A percentile compares a stretch with the other conserved stretches of the same genome.
Conservation (phyloP, 2,113 vertebrate species). For the Dipodomys spectabilis region DNA sequence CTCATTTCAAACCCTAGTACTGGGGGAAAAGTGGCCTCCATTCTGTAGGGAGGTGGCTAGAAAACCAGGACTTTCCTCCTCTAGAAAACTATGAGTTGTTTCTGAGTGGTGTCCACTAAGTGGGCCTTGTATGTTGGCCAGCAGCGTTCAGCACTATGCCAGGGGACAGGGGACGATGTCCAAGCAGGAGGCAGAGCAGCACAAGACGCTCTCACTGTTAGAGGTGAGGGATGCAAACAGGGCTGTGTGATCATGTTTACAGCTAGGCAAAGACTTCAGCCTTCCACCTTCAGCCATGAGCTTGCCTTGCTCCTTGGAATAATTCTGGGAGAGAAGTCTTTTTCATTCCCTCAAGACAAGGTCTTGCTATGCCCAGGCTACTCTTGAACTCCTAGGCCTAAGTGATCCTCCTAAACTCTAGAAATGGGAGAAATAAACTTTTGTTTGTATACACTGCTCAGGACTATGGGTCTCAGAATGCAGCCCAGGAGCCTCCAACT, state of each 20-base stretch:
- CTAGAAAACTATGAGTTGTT: accelerated
- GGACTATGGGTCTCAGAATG: neutral
- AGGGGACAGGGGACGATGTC: neutral
- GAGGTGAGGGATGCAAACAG: neutral
- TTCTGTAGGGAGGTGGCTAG: neutral
- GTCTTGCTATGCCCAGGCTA: too few relatives aligned
- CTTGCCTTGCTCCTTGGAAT: neutral
- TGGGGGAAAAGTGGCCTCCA: neutral
- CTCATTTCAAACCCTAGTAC: too few relatives aligned
- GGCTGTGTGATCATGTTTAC: neutral
- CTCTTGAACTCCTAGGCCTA: too few relatives aligned
- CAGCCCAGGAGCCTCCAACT: too few relatives aligned
- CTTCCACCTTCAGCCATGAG: neutral
- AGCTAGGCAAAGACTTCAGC: neutral
- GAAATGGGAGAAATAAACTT: neutral
- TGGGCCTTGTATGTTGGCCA: too few relatives aligned
- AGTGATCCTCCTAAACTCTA: neutral
- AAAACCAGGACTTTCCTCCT: accelerated
- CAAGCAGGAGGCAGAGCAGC: neutral
- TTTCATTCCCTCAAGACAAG: too few relatives aligned
- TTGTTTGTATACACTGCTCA: neutral
- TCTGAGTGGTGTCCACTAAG: neutral
- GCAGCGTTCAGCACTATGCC: accelerated
- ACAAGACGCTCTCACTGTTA: neutral
- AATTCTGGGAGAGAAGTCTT: too few relatives aligned